Evolutionary conservation across 2,113 vertebrate species (phyloP), one percentile per base, ranked within the genome.

Genomic region (Lasiurus borealis): DNA sequence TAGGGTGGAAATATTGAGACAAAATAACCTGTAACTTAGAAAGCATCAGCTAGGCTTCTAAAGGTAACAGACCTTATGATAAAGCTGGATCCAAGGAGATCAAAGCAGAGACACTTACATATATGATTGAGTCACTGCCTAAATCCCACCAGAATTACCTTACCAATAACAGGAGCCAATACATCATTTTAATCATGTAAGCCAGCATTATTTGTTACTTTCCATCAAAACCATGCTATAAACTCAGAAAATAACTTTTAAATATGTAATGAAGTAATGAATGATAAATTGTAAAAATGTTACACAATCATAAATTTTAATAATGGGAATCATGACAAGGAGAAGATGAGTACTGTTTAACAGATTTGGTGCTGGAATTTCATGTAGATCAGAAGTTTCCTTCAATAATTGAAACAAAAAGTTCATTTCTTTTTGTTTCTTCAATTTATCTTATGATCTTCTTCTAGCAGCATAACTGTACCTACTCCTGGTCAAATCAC

Each of bases 201-300:
- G 8, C 16, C 48, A 75, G 34, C 29, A 48, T 81, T 59, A 40
- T 59, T 40, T 77, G 46, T 75, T 34, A 68, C 76, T 96, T 89
- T 89, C 64, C n/a, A 34, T 14, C 10, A 25, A 95, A 87, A 93
- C n/a, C 23, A 54, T 68, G 18, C 29, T 62, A 83, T 89, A 36
- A 62, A 57, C 31, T 89, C 15, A 11, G 50, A 64, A 75, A 93
- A 77, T 84, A 95, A 21, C 40, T 64, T 93, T 40, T 91, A 91
- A 78, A 86, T 40, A 64, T 6, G 13, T 46, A 89, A 93, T 44
- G 50, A 94, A 87, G 81, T n/a, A 69, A 59, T 76, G 59, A 87
- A 40, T 40, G 40, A 40, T 52, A 88, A 83, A 54, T 5, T 72
- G 4, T 52, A 44, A 52, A 92, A 85, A 92, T 21, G 31, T 11